A percentile compares a stretch with the other conserved stretches of the same genome.
These are phyloP conservation scores for Drosophila heteroneura DNA, from an alignment of 2,888 invertebrate species.

Conservation along the genomic window DNA sequence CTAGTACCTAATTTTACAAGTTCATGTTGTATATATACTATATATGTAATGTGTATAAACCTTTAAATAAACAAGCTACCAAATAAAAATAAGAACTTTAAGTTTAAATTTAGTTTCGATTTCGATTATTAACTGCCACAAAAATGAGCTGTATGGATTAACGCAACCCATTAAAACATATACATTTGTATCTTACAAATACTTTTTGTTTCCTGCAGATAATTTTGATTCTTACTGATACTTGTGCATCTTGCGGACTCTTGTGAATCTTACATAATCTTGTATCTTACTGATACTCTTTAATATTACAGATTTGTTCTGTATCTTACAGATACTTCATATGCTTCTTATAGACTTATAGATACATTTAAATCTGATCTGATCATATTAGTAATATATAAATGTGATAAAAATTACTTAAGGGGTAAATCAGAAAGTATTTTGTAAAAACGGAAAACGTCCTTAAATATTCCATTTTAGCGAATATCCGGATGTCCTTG, in stretches of 20 bases:
- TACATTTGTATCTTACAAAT: neutral
- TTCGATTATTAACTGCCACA: neutral
- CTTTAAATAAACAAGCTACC: conserved; percentile 79
- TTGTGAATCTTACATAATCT: neutral
- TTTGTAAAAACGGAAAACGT: neutral
- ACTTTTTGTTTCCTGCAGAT: neutral
- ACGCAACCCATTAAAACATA: neutral
- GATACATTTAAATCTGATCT: neutral
- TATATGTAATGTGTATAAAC: conserved; percentile 68
- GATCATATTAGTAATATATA: neutral
- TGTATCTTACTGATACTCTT: neutral
- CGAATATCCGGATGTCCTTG: neutral
- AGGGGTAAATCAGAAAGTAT: neutral
- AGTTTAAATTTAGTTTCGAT: conserved; percentile 14
- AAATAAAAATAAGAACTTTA: conserved; percentile 50
- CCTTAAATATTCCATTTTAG: neutral
- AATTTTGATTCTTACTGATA: neutral
- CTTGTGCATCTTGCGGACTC: neutral
- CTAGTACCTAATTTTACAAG: conserved; percentile 74
- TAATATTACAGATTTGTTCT: neutral
- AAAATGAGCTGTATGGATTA: neutral
- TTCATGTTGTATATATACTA: conserved; percentile 76
- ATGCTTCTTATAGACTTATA: neutral
- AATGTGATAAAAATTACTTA: neutral
- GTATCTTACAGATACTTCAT: neutral